Percentiles rank a stretch among this genome's conserved stretches.
These are phyloP conservation scores for Diphyllodes magnificus DNA, from an alignment of 2,113 vertebrate genomes.

Conservation along the genomic window DNA sequence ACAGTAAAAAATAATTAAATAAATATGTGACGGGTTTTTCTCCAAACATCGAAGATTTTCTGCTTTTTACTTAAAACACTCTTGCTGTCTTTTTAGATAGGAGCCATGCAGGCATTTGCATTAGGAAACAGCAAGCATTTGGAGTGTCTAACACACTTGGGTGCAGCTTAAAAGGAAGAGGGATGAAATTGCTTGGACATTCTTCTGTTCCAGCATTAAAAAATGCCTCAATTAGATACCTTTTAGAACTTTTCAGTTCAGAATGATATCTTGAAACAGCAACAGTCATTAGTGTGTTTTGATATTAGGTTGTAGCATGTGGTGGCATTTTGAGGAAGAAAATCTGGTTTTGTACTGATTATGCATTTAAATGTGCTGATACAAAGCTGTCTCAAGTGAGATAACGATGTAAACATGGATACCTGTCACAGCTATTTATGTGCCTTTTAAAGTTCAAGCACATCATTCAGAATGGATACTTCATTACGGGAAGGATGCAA, in stretches of 20 bases:
- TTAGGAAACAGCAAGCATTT: neutral
- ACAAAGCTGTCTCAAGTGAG: neutral
- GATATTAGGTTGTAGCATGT: neutral
- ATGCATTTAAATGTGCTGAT: neutral
- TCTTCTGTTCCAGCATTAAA: neutral
- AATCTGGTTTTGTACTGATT: neutral
- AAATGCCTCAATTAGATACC: neutral
- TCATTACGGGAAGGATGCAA: neutral
- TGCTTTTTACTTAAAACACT: neutral
- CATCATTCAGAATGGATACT: neutral
- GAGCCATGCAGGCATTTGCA: neutral
- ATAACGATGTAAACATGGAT: neutral
- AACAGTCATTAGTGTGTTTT: neutral
- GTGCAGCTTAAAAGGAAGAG: neutral
- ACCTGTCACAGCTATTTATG: slow-evolving; percentile 18
- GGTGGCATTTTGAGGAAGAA: slow-evolving; percentile 25
- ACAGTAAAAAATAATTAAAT: neutral
- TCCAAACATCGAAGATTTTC: neutral
- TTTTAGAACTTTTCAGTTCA: neutral
- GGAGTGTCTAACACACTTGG: neutral
- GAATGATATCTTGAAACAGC: neutral
- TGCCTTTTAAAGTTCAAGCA: neutral
- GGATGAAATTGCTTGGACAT: neutral
- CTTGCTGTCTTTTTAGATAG: neutral
- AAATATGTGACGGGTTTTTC: neutral